Percentiles rank a stretch among this genome's conserved stretches.
Evolutionary conservation across 2,888 invertebrate genomes (phyloP).

Genomic region (Slavum lentiscoides): DNA sequence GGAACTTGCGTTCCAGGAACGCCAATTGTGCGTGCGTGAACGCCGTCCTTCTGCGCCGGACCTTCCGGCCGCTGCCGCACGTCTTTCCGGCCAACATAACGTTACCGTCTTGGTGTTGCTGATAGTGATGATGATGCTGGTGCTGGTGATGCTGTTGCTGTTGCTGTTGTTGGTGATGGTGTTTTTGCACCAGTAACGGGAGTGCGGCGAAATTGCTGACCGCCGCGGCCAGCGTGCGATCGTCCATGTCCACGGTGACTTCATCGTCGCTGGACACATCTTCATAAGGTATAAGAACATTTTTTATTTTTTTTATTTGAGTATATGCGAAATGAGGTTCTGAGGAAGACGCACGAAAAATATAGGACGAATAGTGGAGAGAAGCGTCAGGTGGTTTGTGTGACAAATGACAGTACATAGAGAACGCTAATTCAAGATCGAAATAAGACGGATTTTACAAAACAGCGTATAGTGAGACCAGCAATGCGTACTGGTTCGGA

Average conservation of each 20-base stretch:
- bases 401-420: too few species aligned
- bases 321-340: too few species aligned
- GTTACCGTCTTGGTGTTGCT: conserved; percentile 55
- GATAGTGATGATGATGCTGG: conserved; percentile 17
- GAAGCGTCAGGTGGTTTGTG: too few species aligned
- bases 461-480: too few species aligned
- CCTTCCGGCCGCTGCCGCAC: conserved; percentile 69
- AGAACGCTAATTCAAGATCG: too few species aligned
- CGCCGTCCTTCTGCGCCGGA: conserved; percentile 82
- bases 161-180: not conserved
- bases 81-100: conserved; percentile 61
- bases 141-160: too few species aligned
- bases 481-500: too few species aligned
- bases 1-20: conserved; percentile 87
- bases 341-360: too few species aligned
- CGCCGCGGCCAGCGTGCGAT: conserved; percentile 10
- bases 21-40: conserved; percentile 93
- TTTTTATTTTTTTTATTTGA: not conserved
- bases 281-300: not conserved
- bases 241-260: conserved; percentile 52
- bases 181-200: conserved; percentile 35
- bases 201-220: conserved; percentile 28
- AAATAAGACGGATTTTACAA: too few species aligned
- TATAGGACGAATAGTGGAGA: too few species aligned
- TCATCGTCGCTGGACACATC: conserved; percentile 30